These are phyloP conservation scores for Myopa tessellatipennis DNA, from an alignment of 2,888 invertebrate species.

Conservation along the genomic window DNA sequence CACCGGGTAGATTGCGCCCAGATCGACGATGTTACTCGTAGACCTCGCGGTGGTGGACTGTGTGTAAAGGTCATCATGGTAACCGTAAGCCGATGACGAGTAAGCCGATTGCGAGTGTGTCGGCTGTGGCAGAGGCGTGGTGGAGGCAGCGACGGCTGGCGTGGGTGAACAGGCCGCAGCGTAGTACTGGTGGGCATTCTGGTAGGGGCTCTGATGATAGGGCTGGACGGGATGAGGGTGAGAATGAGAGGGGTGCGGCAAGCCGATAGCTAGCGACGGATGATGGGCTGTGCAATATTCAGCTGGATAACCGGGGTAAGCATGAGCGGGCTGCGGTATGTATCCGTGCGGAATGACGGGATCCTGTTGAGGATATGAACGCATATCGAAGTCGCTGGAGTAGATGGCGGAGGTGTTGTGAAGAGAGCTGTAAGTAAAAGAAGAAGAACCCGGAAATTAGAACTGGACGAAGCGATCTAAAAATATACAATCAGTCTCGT, in stretches of 20 bases:
- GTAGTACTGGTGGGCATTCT: constrained; percentile 46
- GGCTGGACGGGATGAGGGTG: constrained; percentile 47
- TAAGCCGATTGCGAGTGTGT: constrained; percentile 43
- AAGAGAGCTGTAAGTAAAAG: constrained; percentile 50
- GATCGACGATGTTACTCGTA: constrained; percentile 13
- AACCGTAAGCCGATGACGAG: constrained; percentile 32
- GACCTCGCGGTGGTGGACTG: constrained; percentile 21
- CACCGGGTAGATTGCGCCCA: constrained; percentile 37
- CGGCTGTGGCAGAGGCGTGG: constrained; percentile 45
- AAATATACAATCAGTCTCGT: not conserved
- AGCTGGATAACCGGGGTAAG: constrained; percentile 46
- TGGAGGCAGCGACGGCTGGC: constrained; percentile 39
- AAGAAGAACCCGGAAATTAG: not conserved
- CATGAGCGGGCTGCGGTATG: constrained; percentile 44
- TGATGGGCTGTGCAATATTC: constrained; percentile 49
- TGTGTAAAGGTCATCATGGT: constrained; percentile 30
- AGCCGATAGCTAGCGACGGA: constrained; percentile 21
- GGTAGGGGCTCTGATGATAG: constrained; percentile 45
- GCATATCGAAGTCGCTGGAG: constrained; percentile 54
- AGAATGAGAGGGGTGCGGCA: constrained; percentile 43
- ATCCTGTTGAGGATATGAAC: constrained; percentile 52
- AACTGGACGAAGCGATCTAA: constrained; percentile 10
- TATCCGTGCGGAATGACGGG: constrained; percentile 53
- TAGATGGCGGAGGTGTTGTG: constrained; percentile 53
- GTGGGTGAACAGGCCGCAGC: constrained; percentile 40